These are phyloP conservation scores for Apostichopus japonicus DNA, from an alignment of 35 echinoderm and acorn worm species.

Conservation along the genomic window DNA sequence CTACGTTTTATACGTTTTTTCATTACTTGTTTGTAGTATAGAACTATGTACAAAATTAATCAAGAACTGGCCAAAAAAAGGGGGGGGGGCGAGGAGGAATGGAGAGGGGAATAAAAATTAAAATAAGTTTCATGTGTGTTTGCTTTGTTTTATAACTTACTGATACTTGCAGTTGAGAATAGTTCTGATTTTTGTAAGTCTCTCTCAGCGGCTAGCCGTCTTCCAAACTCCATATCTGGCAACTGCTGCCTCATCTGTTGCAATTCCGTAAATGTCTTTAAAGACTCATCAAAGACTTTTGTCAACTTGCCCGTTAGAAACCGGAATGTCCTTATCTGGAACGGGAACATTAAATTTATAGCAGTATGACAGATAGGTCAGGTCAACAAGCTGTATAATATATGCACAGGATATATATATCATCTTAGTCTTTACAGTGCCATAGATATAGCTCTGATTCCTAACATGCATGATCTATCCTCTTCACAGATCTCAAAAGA, in stretches of 20 bases:
- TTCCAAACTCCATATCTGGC: slow-evolving; percentile 99
- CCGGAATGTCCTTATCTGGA: slow-evolving; percentile 85
- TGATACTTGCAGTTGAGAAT: slow-evolving; percentile 78
- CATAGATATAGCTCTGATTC: too few relatives aligned
- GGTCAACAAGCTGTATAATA: too few relatives aligned
- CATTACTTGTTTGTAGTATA: too few relatives aligned
- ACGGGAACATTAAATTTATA: not conserved
- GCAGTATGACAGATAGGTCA: not conserved
- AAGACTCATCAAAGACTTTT: slow-evolving; percentile 89
- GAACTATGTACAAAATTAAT: too few relatives aligned
- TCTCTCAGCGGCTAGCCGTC: slow-evolving; percentile 86
- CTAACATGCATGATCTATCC: too few relatives aligned
- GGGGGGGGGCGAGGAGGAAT: not conserved
- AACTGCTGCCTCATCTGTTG: slow-evolving; percentile 99
- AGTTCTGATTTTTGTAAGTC: slow-evolving; percentile 92
- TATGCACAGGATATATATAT: too few relatives aligned
- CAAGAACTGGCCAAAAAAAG: not conserved
- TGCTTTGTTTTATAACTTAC: slow-evolving; percentile 20
- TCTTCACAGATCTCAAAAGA: too few relatives aligned
- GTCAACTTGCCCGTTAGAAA: slow-evolving; percentile 89
- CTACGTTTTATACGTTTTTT: too few relatives aligned
- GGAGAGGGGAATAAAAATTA: too few relatives aligned
- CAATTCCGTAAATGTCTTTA: slow-evolving; percentile 96
- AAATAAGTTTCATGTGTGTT: too few relatives aligned
- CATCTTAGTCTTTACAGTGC: too few relatives aligned